Evolutionary conservation across 2,888 invertebrate genomes (phyloP), one percentile per base, ranked within the genome.

Genomic region (Prenolepis imparis): DNA sequence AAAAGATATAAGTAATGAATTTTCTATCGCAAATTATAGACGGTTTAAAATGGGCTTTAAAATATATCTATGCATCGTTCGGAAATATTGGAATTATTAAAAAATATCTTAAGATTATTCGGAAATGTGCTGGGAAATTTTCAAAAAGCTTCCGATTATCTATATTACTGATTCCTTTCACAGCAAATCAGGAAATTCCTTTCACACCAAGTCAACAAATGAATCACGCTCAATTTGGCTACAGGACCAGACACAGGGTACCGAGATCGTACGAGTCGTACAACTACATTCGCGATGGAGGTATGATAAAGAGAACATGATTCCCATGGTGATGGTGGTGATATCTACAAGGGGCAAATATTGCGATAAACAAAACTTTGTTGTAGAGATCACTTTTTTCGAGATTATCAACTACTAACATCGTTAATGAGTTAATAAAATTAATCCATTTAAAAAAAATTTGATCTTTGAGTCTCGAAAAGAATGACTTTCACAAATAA

Each of bases 201-300:
- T 59, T 24, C 18, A 39, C 57, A 72, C 24, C 39, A 24, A 57
- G 57, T 1, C 59, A 73, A 41, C 28, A 61, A 61, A 61, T n/a
- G 73, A 73, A 73, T 73, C 41, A 73, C 11, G 41, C 28, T 3
- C 61, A 73, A 73, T 36, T 61, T n/a, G 73, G 73, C 73, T 28
- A 52, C 15, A 61, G n/a, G 28, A 44, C 39, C 41, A 73, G 28
- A 73, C 24, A 73, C n/a, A n/a, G 28, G 61, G 8, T 24, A 41
- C 24, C 28, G 59, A 73, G 61, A 41, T 36, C 36, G 36, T 73
- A 73, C 9, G 61, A 73, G 12, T 61, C 41, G 15, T 41, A 59
- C 11, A 21, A 59, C 73, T 73, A 61, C 41, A 3, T 28, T 28
- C 61, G 59, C 73, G 28, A 73, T 5, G 12, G 15, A 59, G 61